Evolutionary conservation across 2,113 vertebrate genomes (phyloP).

Genomic region (Scalopus aquaticus): DNA sequence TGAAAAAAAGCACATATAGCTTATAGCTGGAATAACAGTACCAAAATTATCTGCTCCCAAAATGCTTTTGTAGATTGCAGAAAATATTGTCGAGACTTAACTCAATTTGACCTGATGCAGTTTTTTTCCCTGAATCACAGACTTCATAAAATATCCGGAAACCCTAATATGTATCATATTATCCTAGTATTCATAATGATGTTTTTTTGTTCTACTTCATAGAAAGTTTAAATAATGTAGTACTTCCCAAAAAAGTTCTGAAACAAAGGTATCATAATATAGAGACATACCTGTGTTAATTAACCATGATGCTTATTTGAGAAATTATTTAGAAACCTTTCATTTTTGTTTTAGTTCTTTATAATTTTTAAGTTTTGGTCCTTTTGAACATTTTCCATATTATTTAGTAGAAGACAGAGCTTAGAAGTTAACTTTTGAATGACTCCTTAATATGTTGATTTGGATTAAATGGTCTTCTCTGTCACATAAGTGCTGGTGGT

Average conservation of each 20-base stretch:
- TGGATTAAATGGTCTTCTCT: background rate
- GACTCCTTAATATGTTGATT: background rate
- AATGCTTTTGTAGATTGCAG: background rate
- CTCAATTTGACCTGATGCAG: background rate
- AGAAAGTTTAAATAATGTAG: background rate
- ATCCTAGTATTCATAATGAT: background rate
- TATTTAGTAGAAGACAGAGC: background rate
- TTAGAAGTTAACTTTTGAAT: conserved; percentile 13
- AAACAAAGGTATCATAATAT: background rate
- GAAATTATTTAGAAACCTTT: background rate
- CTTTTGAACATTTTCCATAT: background rate
- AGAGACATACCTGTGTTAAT: background rate
- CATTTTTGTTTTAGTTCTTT: background rate
- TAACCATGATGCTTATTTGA: background rate
- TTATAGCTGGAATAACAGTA: background rate
- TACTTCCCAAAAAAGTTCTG: background rate
- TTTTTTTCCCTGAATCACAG: background rate
- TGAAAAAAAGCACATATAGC: background rate
- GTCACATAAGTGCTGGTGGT: background rate
- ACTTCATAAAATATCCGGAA: background rate
- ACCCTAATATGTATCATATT: background rate
- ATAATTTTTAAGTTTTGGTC: background rate
- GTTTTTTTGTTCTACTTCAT: background rate
- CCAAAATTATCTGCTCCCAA: too few species aligned
- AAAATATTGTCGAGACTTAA: conserved; percentile 15